phyloP scores from a whole-genome alignment of 2,113 vertebrate genomes.

The Aspiorhynchus laticeps region DNA sequence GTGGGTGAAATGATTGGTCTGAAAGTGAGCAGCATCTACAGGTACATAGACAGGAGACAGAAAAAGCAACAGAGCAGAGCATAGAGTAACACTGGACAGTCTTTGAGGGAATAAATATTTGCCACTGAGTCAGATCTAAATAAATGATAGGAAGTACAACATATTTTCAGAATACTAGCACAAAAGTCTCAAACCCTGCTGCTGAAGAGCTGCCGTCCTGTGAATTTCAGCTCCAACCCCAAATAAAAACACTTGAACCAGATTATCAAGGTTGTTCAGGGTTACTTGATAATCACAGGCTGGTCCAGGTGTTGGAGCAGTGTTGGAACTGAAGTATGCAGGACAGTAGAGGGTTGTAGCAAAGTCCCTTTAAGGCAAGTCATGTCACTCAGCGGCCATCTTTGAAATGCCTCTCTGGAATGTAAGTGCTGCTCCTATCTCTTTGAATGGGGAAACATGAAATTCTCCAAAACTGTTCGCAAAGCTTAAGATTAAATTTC shows the following conservation, averaged over 20 bases:
- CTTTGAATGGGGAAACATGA: too few relatives aligned
- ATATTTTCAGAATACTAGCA: background rate
- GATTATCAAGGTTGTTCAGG: background rate
- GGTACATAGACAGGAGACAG: background rate
- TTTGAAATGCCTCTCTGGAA: too few relatives aligned
- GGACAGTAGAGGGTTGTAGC: background rate
- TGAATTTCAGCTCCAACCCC: background rate
- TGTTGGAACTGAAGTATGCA: background rate
- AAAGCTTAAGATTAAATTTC: too few relatives aligned
- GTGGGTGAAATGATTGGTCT: background rate
- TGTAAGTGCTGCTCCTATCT: too few relatives aligned
- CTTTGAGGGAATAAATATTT: background rate
- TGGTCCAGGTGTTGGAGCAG: background rate
- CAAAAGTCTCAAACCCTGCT: background rate
- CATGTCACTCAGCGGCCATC: too few relatives aligned
- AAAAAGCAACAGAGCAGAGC: background rate
- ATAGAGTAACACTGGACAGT: background rate
- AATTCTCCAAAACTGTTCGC: too few relatives aligned
- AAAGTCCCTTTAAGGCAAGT: too few relatives aligned
- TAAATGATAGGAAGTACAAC: background rate
- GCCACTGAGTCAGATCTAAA: background rate
- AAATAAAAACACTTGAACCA: background rate
- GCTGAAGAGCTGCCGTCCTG: background rate
- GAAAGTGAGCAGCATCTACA: constrained; percentile 1
- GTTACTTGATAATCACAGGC: background rate